A percentile compares a stretch with the other conserved stretches of the same genome.
These are phyloP conservation scores for Xiphophorus maculatus DNA, from an alignment of 2,113 vertebrate genomes.

Conservation along the genomic window DNA sequence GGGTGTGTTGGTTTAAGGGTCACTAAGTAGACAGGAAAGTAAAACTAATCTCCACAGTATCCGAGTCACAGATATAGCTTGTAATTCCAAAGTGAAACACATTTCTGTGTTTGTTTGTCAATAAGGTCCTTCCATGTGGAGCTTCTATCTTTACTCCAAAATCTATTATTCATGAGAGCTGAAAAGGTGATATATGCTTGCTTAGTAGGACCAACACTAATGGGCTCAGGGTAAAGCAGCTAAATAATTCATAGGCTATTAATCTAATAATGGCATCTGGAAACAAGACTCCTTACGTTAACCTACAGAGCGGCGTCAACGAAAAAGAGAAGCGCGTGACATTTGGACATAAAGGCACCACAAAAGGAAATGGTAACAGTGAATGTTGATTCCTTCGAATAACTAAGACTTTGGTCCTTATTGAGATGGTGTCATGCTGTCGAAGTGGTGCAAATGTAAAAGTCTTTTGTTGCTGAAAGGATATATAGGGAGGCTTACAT, in stretches of 20 bases:
- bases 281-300: slow-evolving; percentile 64
- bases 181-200: slow-evolving; percentile 65
- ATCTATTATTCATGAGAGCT: slow-evolving; percentile 67
- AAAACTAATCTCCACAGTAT: slow-evolving; percentile 28
- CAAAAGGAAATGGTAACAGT: slow-evolving; percentile 38
- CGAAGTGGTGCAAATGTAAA: slow-evolving; percentile 76
- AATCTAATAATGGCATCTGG: slow-evolving; percentile 74
- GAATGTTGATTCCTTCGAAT: slow-evolving; percentile 22
- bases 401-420: slow-evolving; percentile 23
- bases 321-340: slow-evolving; percentile 71
- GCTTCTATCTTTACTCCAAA: slow-evolving; percentile 61
- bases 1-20: neutral
- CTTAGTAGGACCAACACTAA: slow-evolving; percentile 63
- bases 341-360: slow-evolving; percentile 78
- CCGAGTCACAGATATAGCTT: slow-evolving; percentile 26
- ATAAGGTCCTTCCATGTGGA: slow-evolving; percentile 41
- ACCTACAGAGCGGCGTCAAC: slow-evolving; percentile 70
- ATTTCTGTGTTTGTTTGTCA: slow-evolving; percentile 52
- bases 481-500: slow-evolving; percentile 82
- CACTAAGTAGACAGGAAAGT: slow-evolving; percentile 24
- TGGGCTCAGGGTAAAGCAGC: slow-evolving; percentile 56
- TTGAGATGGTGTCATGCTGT: slow-evolving; percentile 65
- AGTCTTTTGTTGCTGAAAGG: slow-evolving; percentile 71
- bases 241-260: slow-evolving; percentile 75
- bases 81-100: slow-evolving; percentile 38